Conservation (phyloP, 2,888 invertebrate species). For the Himalopsyche japonica region DNA sequence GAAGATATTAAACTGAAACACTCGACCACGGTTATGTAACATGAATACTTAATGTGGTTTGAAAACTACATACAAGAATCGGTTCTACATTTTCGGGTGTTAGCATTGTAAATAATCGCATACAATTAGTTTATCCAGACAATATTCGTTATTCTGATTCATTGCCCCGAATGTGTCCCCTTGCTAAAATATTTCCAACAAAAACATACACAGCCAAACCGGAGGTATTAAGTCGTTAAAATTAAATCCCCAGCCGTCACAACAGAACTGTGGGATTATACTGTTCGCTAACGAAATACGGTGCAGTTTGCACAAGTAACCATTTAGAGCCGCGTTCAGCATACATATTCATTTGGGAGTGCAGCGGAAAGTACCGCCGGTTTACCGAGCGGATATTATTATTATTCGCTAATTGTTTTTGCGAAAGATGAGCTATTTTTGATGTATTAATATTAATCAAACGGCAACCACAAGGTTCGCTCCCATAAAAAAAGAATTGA, state of each 20-base stretch:
- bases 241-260: constrained; percentile 10
- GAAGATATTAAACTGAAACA: no score
- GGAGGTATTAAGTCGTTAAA: constrained; percentile 1
- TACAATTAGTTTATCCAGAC: not conserved
- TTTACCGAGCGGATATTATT: not conserved
- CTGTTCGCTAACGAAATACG: constrained; percentile 7
- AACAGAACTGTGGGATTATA: constrained; percentile 7
- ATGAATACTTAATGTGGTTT: no score
- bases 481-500: no score
- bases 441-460: no score
- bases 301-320: constrained; percentile 6
- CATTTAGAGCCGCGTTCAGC: not conserved
- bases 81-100: no score
- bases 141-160: not conserved
- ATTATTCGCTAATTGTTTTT: not conserved
- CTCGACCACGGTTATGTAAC: no score
- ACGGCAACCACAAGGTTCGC: no score
- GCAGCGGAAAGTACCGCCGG: not conserved
- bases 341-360: constrained; percentile 24
- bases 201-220: not conserved
- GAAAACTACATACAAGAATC: no score
- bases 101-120: no score
- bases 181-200: not conserved
- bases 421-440: no score
- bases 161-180: not conserved